Evolutionary conservation across 2,797 vertebrate species (phyloP), one percentile per base, ranked within the genome.

Genomic region (Danio jaintianensis): DNA sequence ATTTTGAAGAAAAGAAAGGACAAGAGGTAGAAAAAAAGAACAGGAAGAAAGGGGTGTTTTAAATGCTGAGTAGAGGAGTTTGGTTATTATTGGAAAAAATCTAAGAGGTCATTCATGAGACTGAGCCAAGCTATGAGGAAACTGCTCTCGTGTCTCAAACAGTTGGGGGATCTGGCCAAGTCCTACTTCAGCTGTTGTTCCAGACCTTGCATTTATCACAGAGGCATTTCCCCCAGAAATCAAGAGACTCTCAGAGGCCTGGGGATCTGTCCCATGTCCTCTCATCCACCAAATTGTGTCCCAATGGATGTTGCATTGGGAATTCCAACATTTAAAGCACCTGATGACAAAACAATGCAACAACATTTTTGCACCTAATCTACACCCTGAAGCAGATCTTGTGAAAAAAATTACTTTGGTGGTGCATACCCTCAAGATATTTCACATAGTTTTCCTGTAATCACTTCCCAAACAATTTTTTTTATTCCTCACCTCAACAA

Each of bases 41-140:
- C 73, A 80, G 56, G 72, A 75, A 86, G 79, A 71, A 79, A 59
- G 50, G 38, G 78, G 64, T 86, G 87, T 76, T 88, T 87, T 81
- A 89, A 91, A 92, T 90, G 90, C 92, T 93, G 93, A 93, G 91
- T 89, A 84, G 87, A 88, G 85, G 82, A 91, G 88, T 92, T 91
- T 87, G 84, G 90, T 91, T 92, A 91, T 93, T 92, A 91, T 92
- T 91, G 90, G 90, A 90, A 88, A 91, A 93, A 92, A 92, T 86
- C 85, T 92, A 93, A 93, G 90, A 92, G 90, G 92, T 93, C 90
- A 93, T 92, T 93, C 85, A 91, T 91, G 92, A 90, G 85, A 89
- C 89, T 81, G 85, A 89, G 93, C 93, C 93, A 94, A 94, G 89
- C 90, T 90, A 93, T 92, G 90, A 94, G 92, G 91, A 93, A 94